Evolutionary conservation across 2,888 invertebrate genomes (phyloP), one percentile per base, ranked within the genome.

Genomic region (Parascotia fuliginaria): DNA sequence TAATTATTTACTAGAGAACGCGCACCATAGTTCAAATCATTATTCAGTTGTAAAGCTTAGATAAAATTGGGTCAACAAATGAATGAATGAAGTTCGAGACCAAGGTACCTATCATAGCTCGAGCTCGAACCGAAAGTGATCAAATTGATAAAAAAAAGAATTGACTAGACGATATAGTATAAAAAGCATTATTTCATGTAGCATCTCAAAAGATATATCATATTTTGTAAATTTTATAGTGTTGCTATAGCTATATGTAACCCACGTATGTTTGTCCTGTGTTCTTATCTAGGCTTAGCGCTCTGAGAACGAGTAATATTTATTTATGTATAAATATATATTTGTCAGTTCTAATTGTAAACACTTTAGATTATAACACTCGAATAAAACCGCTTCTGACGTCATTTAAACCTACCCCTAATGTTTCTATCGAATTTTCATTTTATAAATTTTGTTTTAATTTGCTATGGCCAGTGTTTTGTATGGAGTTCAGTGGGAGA

Each of bases 221-320:
- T 92, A 92, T 92, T 92, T 92, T 92, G 91, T 92, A 92, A 91
- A 92, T 91, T 92, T 91, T 92, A 91, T 92, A 91, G 90, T 85
- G 82, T 90, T 80, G 89, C 90, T 91, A 85, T 87, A 88, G 85
- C 85, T 77, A 75, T 82, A 75, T 88, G 74, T 89, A 87, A 85
- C 73, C 87, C 87, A 82, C 77, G 72, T 80, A 81, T 88, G 75
- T 88, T 85, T 87, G 83, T 87, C 79, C 79, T 81, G 79, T 84
- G 85, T 85, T 87, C 79, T 87, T 88, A 81, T 84, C 85, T 85
- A 88, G 85, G 89, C 90, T 89, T 89, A 89, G 87, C 88, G 83
- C 89, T 88, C 88, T 88, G 83, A 81, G 87, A 85, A 88, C 85
- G 85, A 83, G 84, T 88, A 59, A 65, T 72, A 73, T 74, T 77